Base-by-base conservation (phyloP, 2,113 vertebrate genomes). In the Chinchilla lanigera region DNA sequence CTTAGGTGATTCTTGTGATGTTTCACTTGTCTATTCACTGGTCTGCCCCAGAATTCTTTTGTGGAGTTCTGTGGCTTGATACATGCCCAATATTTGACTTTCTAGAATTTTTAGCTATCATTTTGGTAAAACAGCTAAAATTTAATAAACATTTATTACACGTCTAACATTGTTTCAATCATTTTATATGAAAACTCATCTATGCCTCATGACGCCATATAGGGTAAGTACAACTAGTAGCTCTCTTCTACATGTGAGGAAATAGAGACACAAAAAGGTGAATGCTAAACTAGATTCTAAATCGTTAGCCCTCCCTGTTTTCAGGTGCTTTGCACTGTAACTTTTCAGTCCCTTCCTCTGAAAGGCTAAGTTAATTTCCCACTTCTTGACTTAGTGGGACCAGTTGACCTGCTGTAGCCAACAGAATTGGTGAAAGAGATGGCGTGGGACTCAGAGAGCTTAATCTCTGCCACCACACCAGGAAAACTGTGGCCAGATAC, bases 371-470 rank as follows among this genome's bases (percentile, higher is more conserved):
- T 65, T 52, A 47, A 13, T 83, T 65, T 9, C 65, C 44, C 3
- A 54, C 0, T 2, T 33, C n/a, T 10, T 54, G 17, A 83, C 65
- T 93, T 50, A 26, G 17, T 44, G 54, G 14, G 47, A 38, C 20
- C 54, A 71, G 17, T 20, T 30, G 44, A 85, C 20, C 26, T 91
- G 52, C n/a, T 54, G 52, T 35, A 41, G 47, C 24, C 63, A 65
- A 88, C 0, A 26, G 73, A 91, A 63, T 8, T 10, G 0, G 17
- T 7, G 0, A 86, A 63, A 35, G 26, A n/a, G 8, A 41, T 1
- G 1, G 35, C 12, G 3, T 41, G 20, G 0, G 14, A 8, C 0
- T 50, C 13, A 0, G 38, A 35, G 0, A 16, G 11, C n/a, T 41
- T 38, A 5, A 30, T 71, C 20, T 54, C 33, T 33, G 20, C 14